Conservation (phyloP, 2,888 invertebrate genomes). For the Tipula unca region DNA sequence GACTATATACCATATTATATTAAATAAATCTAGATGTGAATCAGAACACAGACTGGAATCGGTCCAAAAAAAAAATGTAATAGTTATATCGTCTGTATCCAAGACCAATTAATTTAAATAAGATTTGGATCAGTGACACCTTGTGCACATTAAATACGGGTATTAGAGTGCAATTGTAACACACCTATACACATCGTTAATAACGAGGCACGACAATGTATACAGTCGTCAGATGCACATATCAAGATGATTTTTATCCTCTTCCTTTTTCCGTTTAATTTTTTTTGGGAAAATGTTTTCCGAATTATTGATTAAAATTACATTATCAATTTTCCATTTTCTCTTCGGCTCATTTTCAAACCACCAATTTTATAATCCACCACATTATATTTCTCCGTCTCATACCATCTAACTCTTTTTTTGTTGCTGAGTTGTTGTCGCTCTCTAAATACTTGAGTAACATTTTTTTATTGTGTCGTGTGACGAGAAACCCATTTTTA, state of each 20-base stretch:
- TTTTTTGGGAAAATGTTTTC: neutral
- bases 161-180: neutral
- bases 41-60: neutral
- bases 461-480: neutral
- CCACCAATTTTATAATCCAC: neutral
- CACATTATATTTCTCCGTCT: neutral
- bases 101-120: neutral
- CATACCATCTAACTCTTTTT: neutral
- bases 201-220: neutral
- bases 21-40: neutral
- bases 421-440: neutral
- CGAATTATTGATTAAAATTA: neutral
- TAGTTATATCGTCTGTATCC: neutral
- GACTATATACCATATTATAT: neutral
- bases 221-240: neutral
- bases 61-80: neutral
- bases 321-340: neutral
- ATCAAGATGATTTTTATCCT: neutral
- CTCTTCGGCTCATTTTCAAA: neutral
- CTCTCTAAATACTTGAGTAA: neutral
- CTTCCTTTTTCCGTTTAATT: neutral
- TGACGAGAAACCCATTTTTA: neutral
- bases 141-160: neutral
- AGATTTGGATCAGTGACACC: neutral
- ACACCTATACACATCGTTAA: neutral